Evolutionary conservation across 2,113 vertebrate species (phyloP).

Genomic region (Peucedramus taeniatus): DNA sequence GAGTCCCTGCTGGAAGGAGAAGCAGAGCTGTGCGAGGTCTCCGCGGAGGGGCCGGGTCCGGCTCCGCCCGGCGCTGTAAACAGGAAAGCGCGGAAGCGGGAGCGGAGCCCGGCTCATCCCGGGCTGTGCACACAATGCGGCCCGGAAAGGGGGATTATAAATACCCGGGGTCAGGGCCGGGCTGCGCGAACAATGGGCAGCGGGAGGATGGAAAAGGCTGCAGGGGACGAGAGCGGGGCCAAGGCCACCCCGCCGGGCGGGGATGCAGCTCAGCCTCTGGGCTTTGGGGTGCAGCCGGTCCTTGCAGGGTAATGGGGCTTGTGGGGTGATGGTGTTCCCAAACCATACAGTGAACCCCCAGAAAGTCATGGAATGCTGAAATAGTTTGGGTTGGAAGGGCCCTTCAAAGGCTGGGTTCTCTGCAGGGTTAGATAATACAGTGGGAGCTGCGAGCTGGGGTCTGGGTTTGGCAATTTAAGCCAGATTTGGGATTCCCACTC

Average conservation of each 20-base stretch:
- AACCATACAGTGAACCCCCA: fast-evolving
- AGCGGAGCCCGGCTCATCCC: conserved; percentile 52
- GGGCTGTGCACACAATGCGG: conserved; percentile 71
- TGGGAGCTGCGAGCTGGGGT: background rate
- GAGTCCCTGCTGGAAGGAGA: background rate
- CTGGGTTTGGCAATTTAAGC: background rate
- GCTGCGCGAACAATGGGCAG: conserved; percentile 63
- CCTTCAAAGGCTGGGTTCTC: background rate
- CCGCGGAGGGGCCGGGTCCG: background rate
- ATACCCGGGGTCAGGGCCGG: conserved; percentile 76
- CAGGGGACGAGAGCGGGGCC: background rate
- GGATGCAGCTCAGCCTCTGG: fast-evolving
- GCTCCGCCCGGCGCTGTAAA: conserved; percentile 62
- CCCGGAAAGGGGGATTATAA: conserved; percentile 74
- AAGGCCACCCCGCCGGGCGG: background rate
- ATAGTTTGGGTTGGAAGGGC: background rate
- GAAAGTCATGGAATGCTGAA: background rate
- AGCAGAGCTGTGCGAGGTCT: background rate
- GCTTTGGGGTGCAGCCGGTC: fast-evolving
- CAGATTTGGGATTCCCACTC: background rate
- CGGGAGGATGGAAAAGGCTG: conserved; percentile 33
- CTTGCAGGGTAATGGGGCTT: background rate
- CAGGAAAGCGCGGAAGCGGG: conserved; percentile 75
- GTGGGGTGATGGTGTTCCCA: background rate
- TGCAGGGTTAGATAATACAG: background rate